phyloP scores from a whole-genome alignment of 2,113 vertebrate genomes.

The Spea bombifrons region DNA sequence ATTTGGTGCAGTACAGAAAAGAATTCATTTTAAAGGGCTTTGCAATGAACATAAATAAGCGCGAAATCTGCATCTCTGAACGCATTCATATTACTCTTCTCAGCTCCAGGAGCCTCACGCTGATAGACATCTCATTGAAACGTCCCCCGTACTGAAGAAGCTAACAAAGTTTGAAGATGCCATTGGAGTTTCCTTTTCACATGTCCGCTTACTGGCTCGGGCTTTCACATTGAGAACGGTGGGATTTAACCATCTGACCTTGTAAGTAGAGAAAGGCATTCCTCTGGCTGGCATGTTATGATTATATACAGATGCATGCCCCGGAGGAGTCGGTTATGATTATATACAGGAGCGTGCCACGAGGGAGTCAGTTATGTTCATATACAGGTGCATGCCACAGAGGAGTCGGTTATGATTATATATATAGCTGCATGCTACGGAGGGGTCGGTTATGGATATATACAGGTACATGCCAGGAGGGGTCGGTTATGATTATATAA shows the following conservation, averaged over 20 bases:
- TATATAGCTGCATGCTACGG: too few species aligned
- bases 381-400: too few species aligned
- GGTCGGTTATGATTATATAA: too few species aligned
- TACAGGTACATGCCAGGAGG: too few species aligned
- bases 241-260: slow-evolving; percentile 96
- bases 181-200: slow-evolving; percentile 92
- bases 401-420: too few species aligned
- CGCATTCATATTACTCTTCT: slow-evolving; percentile 22
- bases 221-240: slow-evolving; percentile 96
- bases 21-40: not conserved
- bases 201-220: slow-evolving; percentile 88
- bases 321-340: too few species aligned
- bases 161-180: slow-evolving; percentile 89
- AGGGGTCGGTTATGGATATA: too few species aligned
- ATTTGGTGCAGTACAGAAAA: slow-evolving; percentile 15
- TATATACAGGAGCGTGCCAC: too few species aligned
- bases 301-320: too few species aligned
- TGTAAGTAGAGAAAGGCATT: slow-evolving; percentile 72
- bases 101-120: slow-evolving; percentile 94
- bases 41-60: not conserved
- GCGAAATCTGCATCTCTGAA: not conserved
- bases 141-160: slow-evolving; percentile 95
- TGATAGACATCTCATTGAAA: slow-evolving; percentile 92
- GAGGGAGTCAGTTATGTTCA: too few species aligned
- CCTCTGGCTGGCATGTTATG: too few species aligned